phyloP scores from a whole-genome alignment of 2,113 vertebrate genomes.

The Sisor rabdophorus region DNA sequence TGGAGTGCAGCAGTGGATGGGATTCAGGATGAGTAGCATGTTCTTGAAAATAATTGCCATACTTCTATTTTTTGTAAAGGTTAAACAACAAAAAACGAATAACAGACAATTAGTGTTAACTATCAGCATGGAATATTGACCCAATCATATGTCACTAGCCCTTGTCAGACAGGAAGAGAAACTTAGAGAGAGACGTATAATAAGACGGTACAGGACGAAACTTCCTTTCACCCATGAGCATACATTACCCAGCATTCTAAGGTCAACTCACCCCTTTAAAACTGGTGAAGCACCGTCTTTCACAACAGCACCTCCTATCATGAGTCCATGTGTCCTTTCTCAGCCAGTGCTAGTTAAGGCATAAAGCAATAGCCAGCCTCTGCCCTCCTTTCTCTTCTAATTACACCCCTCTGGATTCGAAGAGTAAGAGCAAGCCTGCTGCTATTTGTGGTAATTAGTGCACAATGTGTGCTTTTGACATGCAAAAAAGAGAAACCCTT shows the following conservation, averaged over 20 bases:
- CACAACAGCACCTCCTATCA: conserved; percentile 34
- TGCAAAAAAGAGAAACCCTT: conserved; percentile 53
- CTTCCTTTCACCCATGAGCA: conserved; percentile 6
- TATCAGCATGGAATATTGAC: not conserved
- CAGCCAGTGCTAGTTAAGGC: conserved; percentile 20
- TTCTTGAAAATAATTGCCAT: not conserved
- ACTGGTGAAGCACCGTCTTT: not conserved
- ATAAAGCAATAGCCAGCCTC: conserved; percentile 48
- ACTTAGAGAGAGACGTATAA: conserved; percentile 4
- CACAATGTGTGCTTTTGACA: conserved; percentile 73
- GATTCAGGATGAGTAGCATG: not conserved
- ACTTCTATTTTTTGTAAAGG: not conserved
- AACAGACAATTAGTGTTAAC: not conserved
- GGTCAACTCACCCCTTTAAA: conserved; percentile 12
- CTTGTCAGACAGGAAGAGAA: not conserved
- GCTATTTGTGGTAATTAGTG: conserved; percentile 73
- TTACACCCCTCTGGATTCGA: conserved; percentile 68
- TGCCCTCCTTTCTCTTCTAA: conserved; percentile 66
- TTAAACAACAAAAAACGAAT: not conserved
- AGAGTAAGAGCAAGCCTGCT: conserved; percentile 62
- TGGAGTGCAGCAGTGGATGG: not conserved
- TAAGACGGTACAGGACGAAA: not conserved
- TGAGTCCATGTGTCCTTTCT: not conserved
- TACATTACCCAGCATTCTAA: conserved; percentile 37
- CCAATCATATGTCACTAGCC: not conserved